Base-by-base conservation (phyloP, 2,797 vertebrate species). In the Siniperca obscura region DNA sequence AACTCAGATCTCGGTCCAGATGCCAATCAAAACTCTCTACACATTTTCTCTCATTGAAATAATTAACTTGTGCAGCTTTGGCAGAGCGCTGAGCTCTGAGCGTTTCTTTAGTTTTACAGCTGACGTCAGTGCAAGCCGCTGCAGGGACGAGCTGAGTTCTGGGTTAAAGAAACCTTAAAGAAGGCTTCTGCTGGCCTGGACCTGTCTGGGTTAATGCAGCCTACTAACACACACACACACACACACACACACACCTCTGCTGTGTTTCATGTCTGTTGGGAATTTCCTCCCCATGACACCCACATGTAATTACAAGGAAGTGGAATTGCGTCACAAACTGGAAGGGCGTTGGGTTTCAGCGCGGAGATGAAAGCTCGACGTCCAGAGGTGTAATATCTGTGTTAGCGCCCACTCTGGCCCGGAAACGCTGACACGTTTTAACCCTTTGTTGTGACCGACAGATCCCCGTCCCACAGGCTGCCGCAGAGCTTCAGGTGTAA, bases 271-370 rank as follows among this genome's bases (percentile, higher is more conserved):
- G 85, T 91, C 81, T 87, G 80, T 90, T 92, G 94, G 95, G 94
- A 95, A 95, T 94, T 95, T 95, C 94, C 95, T 94, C 59, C 36
- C 38, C 61, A 27, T 69, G 76, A 91, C 90, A 78, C 86, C 86
- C 72, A 34, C 84, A 30, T 83, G 75, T 91, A 86, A 87, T 93
- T 91, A 93, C 85, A 84, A 90, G 88, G 93, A 94, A 93, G 91
- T 72, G 22, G 22, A 5, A 76, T 57, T 76, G 70, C 76, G 75
- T 94, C 90, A 92, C 67, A 55, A 48, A 73, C 83, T 76, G 85
- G 86, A 91, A 89, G 86, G 71, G 68, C 80, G 79, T 84, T 72
- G 66, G 73, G 86, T 80, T 85, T 86, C 57, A 56, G 22, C 71
- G 55, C 21, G 0, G 55, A 90, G 84, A 90, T 78, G n/a, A 87